Evolutionary conservation across 2,113 vertebrate species (phyloP).

Genomic region (Sarotherodon lohbergeri): DNA sequence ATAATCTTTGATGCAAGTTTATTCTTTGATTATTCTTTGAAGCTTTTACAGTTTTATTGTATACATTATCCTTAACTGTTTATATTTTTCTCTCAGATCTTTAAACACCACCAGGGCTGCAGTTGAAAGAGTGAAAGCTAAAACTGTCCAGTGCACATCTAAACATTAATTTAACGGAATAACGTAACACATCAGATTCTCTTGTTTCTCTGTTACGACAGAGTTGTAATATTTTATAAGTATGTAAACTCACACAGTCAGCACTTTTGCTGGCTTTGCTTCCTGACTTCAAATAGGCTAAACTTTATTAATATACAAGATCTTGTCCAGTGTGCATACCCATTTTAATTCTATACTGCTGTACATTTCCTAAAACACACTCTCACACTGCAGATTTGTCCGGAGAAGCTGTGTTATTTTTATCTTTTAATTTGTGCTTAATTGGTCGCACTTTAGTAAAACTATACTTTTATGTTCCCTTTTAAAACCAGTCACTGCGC

Average conservation of each 20-base stretch:
- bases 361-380: background rate
- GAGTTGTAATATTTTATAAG: background rate
- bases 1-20: background rate
- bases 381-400: background rate
- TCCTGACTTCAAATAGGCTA: background rate
- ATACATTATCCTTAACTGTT: rapidly evolving
- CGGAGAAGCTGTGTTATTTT: background rate
- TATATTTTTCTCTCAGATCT: background rate
- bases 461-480: background rate
- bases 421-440: background rate
- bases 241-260: background rate
- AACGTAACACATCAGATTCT: background rate
- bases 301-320: background rate
- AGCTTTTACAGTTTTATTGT: rapidly evolving
- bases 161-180: background rate
- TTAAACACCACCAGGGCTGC: background rate
- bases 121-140: background rate
- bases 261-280: background rate
- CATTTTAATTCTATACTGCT: background rate
- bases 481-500: rapidly evolving
- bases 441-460: rapidly evolving
- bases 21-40: background rate
- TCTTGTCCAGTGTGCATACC: background rate
- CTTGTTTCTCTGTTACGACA: background rate
- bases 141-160: rapidly evolving